Base-by-base conservation (phyloP, 1,140 invertebrate species). In the Drosophila suzukii region DNA sequence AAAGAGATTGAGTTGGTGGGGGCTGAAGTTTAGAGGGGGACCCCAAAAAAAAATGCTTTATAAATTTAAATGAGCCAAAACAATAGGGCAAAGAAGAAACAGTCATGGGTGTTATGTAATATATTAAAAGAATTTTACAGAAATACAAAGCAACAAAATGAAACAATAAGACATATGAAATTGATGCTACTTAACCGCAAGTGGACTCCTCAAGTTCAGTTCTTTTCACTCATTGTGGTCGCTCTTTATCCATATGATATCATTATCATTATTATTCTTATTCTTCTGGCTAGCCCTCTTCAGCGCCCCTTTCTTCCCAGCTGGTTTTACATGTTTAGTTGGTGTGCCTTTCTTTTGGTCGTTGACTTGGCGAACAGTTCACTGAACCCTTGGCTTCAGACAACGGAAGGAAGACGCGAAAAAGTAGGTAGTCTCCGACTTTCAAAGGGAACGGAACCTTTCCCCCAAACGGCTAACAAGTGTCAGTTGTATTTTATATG, bases 341-440 rank as follows among this genome's bases (percentile, higher is more conserved):
- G 41, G 54, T 67, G 73, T 67, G 73, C 73, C 72, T 77, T 77
- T 77, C 75, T 78, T 77, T 70, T 77, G 73, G 73, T 70, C 75
- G 34, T 75, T 75, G 73, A 75, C 72, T 76, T 75, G 61, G 47
- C 41, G 20, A 30, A 76, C 55, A 53, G 73, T 75, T 75, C 73
- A 67, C 43, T 75, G 72, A 75, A 75, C 73, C 13, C 24, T 0
- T 6, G 2, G 49, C 24, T 63, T 8, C 2, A 71, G 27, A 41
- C 65, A 44, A 54, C 32, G 32, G 20, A 39, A 49, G 43, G 71
- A 47, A 47, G 41, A 17, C 41, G 51, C 38, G 15, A 39, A 70
- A 43, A 58, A 55, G 38, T 32, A 36, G 34, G 49, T 44, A 20
- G 24, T 24, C 53, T 63, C 34, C 50, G 51, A 75, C 72, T 75